These are phyloP conservation scores for Mesocricetus auratus DNA, from an alignment of 2,113 vertebrate genomes.

Conservation along the genomic window DNA sequence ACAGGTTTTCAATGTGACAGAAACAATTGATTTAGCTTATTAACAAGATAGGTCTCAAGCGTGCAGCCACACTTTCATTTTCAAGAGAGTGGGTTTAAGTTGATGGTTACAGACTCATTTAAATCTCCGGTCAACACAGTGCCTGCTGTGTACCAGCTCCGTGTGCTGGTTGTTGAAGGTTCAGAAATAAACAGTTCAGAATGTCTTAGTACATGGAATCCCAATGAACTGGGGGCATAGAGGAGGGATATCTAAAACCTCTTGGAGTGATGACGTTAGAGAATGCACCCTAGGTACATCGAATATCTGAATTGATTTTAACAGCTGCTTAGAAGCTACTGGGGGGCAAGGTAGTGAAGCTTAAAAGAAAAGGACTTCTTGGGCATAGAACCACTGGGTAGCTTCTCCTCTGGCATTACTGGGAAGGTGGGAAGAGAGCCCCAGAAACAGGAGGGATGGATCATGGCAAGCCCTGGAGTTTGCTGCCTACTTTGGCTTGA, in stretches of 20 bases:
- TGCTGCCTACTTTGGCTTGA: background rate
- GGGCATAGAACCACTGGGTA: background rate
- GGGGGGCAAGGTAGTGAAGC: background rate
- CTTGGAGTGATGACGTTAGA: background rate
- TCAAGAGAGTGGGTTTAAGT: background rate
- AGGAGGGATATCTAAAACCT: background rate
- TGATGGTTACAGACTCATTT: background rate
- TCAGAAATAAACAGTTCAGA: background rate
- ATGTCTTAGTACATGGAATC: background rate
- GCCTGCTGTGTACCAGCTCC: background rate
- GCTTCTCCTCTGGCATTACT: background rate
- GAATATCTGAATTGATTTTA: conserved; percentile 7
- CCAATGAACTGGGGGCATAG: background rate
- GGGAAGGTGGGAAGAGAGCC: background rate
- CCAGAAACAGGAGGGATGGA: background rate
- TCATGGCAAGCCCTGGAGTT: background rate
- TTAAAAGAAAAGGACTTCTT: background rate
- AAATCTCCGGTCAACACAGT: background rate
- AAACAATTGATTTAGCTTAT: conserved; percentile 3
- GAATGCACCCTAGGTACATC: background rate
- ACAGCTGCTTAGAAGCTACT: background rate
- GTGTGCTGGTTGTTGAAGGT: background rate
- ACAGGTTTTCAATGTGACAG: background rate
- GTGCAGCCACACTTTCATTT: background rate
- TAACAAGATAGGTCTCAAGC: background rate